A percentile compares a stretch with the other conserved stretches of the same genome.
These are phyloP conservation scores for Brachymystax lenok DNA, from an alignment of 2,797 vertebrate genomes.

Conservation along the genomic window DNA sequence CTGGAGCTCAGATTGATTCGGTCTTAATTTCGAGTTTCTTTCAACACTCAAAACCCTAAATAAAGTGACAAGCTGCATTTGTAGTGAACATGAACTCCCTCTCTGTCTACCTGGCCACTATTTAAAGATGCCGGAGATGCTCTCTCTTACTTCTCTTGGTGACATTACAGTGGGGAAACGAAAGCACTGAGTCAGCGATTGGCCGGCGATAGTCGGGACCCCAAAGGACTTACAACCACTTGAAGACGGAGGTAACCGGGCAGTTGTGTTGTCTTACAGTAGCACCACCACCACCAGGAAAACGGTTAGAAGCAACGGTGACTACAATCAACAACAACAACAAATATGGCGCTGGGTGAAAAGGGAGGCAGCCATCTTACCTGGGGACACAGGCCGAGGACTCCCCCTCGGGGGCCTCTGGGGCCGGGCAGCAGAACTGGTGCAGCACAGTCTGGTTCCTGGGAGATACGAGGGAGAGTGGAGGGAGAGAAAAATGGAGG, in stretches of 20 bases:
- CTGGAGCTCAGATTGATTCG: neutral
- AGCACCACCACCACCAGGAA: conserved; percentile 52
- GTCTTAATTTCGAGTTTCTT: conserved; percentile 15
- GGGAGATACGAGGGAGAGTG: conserved; percentile 35
- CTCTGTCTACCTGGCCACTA: neutral
- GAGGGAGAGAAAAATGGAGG: neutral
- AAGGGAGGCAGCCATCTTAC: conserved; percentile 65
- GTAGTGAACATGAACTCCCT: conserved; percentile 22
- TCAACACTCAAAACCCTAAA: conserved; percentile 44
- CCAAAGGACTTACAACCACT: conserved; percentile 73
- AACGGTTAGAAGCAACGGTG: conserved; percentile 48
- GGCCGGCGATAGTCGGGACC: neutral
- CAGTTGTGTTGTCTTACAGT: conserved; percentile 61
- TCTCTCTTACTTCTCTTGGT: neutral
- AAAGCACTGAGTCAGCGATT: neutral
- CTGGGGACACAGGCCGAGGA: conserved; percentile 82
- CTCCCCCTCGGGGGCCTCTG: conserved; percentile 88
- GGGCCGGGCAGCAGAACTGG: conserved; percentile 98
- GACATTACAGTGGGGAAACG: neutral
- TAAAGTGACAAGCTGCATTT: conserved; percentile 22
- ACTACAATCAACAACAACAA: conserved; percentile 18
- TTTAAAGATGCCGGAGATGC: conserved; percentile 3
- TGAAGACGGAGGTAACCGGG: conserved; percentile 64
- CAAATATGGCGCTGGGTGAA: conserved; percentile 24
- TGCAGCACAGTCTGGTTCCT: conserved; percentile 98